Percentiles rank a stretch among this genome's conserved stretches.
phyloP scores from a whole-genome alignment of 1,140 invertebrate genomes.

The Mactra quadrangularis region DNA sequence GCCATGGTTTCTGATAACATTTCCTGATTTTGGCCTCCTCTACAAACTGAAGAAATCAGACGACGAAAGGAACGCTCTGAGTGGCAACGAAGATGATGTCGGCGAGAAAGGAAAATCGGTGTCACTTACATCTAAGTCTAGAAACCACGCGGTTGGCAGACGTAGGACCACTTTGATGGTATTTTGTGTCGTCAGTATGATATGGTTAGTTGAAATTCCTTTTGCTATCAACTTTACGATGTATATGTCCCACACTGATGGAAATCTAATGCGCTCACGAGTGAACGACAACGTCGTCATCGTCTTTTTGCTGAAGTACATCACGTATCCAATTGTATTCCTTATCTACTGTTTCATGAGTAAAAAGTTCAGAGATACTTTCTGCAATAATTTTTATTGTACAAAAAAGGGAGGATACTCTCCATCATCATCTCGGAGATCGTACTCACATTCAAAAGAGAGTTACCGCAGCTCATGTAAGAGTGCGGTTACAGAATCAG shows the following conservation, averaged over 20 bases:
- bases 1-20: slow-evolving; percentile 48
- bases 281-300: slow-evolving; percentile 17
- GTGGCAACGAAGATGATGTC: background rate
- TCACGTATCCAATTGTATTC: slow-evolving; percentile 36
- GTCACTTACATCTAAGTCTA: background rate
- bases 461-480: background rate
- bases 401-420: background rate
- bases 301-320: slow-evolving; percentile 44
- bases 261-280: slow-evolving; percentile 24
- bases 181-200: slow-evolving; percentile 39
- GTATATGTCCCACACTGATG: slow-evolving; percentile 38
- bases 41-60: slow-evolving; percentile 45
- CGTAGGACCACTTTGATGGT: slow-evolving; percentile 11
- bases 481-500: background rate
- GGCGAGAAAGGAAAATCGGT: background rate
- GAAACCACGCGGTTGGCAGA: background rate
- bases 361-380: slow-evolving; percentile 21
- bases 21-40: slow-evolving; percentile 30
- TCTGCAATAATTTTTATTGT: background rate
- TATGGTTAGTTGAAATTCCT: slow-evolving; percentile 52
- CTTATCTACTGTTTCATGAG: slow-evolving; percentile 54
- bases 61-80: background rate
- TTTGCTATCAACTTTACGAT: slow-evolving; percentile 31
- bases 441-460: background rate
- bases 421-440: background rate